Base-by-base conservation (phyloP, 2,113 vertebrate genomes). In the Lathamus discolor region DNA sequence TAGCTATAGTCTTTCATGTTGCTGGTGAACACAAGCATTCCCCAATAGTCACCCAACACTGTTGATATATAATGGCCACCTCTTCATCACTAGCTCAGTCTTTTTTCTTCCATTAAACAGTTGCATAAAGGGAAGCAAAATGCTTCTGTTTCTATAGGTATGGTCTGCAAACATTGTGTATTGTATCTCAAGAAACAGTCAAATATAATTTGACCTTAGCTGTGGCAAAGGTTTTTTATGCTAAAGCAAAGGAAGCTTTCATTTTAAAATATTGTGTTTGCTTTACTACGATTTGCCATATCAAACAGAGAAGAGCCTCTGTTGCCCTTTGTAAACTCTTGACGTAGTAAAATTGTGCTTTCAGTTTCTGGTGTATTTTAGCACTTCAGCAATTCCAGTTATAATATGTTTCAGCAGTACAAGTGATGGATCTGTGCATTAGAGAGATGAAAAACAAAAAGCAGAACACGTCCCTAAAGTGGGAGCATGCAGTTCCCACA, bases 401-500 rank as follows among this genome's bases (percentile, higher is more conserved):
- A 52, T 88, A 93, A 67, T 85, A 25, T 13, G 18, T 83, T 81
- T 77, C 78, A 85, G 75, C 41, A 70, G 62, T 25, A 83, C 48
- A 67, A 64, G 37, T 67, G 68, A 77, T 94, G 75, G 41, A 86
- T 93, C 67, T 83, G 41, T 66, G 63, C 75, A 86, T 59, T 63
- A 69, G 63, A 68, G 83, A 82, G 70, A 68, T 52, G 74, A 89
- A 92, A 95, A 95, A 94, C 59, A 64, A 81, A 86, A 86, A 51
- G 1, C 17, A 86, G 80, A 82, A 92, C 78, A 62, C 66, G 57
- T 73, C 51, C 48, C 66, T 76, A 28, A 93, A 95, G 62, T 84
- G 66, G 77, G 57, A 68, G 48, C 51, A 54, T 22, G 25, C 70
- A 46, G 69, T 89, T 95, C 92, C 72, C 70, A 92, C 33, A 72